These are phyloP conservation scores for Dicrurus megarhynchus DNA, from an alignment of 2,113 vertebrate genomes.

Conservation along the genomic window DNA sequence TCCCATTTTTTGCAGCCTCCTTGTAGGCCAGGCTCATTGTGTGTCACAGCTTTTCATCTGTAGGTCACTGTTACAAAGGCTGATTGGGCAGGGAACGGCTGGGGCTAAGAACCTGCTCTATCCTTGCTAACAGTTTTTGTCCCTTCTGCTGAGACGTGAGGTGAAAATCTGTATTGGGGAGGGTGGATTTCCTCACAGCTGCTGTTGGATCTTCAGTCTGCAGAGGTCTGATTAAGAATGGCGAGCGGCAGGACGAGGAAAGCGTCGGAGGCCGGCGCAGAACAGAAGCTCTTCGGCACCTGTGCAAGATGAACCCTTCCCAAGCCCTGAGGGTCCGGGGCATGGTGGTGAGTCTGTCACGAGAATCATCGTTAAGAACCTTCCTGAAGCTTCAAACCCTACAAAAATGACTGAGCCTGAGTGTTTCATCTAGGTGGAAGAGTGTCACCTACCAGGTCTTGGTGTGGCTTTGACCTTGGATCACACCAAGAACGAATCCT, in stretches of 20 bases:
- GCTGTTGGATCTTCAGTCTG: conserved; percentile 78
- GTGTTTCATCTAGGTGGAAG: conserved; percentile 82
- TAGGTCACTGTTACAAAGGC: background rate
- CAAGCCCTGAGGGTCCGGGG: conserved; percentile 95
- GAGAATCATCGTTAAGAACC: accelerated
- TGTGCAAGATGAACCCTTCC: conserved; percentile 98
- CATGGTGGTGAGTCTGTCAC: conserved; percentile 87
- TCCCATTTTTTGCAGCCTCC: background rate
- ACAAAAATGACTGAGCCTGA: background rate
- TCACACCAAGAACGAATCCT: conserved; percentile 86
- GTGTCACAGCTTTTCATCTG: background rate
- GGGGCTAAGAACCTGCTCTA: accelerated
- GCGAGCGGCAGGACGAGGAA: conserved; percentile 96
- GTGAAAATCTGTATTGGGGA: background rate
- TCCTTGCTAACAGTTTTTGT: background rate
- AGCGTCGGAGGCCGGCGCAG: conserved; percentile 91
- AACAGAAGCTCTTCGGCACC: conserved; percentile 91
- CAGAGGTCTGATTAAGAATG: conserved; percentile 94
- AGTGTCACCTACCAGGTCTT: conserved; percentile 94
- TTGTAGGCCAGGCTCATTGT: accelerated
- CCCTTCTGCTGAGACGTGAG: accelerated
- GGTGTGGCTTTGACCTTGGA: conserved; percentile 96
- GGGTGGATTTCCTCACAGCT: background rate
- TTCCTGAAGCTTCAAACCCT: background rate
- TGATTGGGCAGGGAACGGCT: background rate